Conservation (phyloP, 2,888 invertebrate genomes). For the Polydesmus complanatus region DNA sequence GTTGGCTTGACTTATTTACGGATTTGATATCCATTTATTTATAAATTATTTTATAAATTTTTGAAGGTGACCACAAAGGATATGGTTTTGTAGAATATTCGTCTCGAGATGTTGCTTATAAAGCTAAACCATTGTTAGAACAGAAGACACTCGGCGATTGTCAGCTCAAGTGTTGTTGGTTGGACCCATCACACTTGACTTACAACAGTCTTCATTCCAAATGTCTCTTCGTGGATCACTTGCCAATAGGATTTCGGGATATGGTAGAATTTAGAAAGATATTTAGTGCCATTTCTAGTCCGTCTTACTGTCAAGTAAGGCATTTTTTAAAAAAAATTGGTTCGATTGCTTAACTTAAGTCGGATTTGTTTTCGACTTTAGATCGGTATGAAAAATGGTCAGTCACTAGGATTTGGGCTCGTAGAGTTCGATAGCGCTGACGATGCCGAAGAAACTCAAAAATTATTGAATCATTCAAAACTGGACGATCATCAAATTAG, state of each 20-base stretch:
- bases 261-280: slow-evolving; percentile 37
- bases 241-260: slow-evolving; percentile 39
- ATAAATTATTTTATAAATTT: neutral
- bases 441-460: slow-evolving; percentile 34
- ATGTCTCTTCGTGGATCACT: slow-evolving; percentile 38
- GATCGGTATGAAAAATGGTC: slow-evolving; percentile 39
- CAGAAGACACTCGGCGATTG: slow-evolving; percentile 31
- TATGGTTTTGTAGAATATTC: slow-evolving; percentile 42
- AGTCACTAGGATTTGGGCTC: slow-evolving; percentile 40
- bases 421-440: slow-evolving; percentile 36
- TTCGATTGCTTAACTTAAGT: neutral
- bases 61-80: slow-evolving; percentile 38
- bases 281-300: slow-evolving; percentile 37
- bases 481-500: slow-evolving; percentile 33
- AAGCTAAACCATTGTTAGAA: slow-evolving; percentile 37
- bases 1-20: slow-evolving; percentile 23
- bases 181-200: slow-evolving; percentile 35
- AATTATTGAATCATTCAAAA: slow-evolving; percentile 29
- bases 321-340: too few species aligned
- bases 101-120: slow-evolving; percentile 36
- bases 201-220: slow-evolving; percentile 39
- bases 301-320: slow-evolving; percentile 40
- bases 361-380: slow-evolving; percentile 21
- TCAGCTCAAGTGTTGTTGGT: slow-evolving; percentile 38
- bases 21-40: neutral